These are phyloP conservation scores for Rutilus rutilus DNA, from an alignment of 2,113 vertebrate genomes.

Conservation along the genomic window DNA sequence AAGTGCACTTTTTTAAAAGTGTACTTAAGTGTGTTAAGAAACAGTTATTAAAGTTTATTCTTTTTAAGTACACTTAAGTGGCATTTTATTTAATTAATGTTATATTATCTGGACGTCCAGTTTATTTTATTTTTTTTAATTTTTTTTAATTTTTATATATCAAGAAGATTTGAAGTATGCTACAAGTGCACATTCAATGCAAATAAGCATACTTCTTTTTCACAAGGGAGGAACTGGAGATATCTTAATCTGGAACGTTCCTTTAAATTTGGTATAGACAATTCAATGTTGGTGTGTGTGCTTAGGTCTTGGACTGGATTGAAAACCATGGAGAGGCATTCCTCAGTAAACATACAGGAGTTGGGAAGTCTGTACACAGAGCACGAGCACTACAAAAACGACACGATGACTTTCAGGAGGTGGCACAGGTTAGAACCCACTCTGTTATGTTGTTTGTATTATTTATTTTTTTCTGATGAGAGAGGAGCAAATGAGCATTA, in stretches of 20 bases:
- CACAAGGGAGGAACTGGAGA: neutral
- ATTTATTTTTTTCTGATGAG: neutral
- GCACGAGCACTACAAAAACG: constrained; percentile 94
- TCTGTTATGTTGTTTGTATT: constrained; percentile 27
- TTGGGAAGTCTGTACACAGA: constrained; percentile 93
- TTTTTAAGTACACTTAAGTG: too few species aligned
- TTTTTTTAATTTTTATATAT: too few species aligned
- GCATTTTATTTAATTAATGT: too few species aligned
- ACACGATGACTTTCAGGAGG: constrained; percentile 97
- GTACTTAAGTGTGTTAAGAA: neutral
- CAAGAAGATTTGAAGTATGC: too few species aligned
- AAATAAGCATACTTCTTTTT: neutral
- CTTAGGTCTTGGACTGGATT: constrained; percentile 95
- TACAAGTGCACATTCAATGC: too few species aligned
- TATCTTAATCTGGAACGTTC: neutral
- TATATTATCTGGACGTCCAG: too few species aligned
- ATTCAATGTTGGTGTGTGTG: constrained; percentile 2
- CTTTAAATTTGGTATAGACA: neutral
- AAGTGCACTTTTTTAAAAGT: neutral
- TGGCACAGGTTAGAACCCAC: constrained; percentile 85
- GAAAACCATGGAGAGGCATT: constrained; percentile 97
- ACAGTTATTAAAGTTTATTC: too few species aligned
- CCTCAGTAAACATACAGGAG: constrained; percentile 95
- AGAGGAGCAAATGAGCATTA: neutral
- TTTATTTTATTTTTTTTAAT: too few species aligned